Conservation (phyloP, 2,888 invertebrate species). For the Branchipolynoe longqiensis region DNA sequence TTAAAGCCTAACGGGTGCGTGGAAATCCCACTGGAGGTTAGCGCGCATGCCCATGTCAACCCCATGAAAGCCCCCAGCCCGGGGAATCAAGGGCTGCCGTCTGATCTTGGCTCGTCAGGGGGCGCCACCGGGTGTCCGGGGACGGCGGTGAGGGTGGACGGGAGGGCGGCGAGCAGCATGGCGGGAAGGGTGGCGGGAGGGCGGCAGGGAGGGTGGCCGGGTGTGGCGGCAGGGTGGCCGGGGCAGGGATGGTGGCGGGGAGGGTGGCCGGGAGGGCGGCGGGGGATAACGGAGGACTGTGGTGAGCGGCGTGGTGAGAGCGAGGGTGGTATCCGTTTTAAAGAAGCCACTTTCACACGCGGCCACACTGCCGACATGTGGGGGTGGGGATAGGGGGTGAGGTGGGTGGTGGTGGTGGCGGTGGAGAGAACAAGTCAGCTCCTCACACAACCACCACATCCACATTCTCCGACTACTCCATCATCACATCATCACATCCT, state of each 20-base stretch:
- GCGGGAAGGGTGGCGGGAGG: too few species aligned
- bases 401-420: background rate
- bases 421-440: background rate
- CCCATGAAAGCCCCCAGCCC: background rate
- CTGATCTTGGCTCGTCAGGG: background rate
- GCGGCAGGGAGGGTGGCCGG: too few species aligned
- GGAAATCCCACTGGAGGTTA: background rate
- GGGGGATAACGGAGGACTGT: too few species aligned
- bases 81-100: background rate
- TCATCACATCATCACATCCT: background rate
- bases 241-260: too few species aligned
- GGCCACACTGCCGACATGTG: background rate
- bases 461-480: background rate
- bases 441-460: background rate
- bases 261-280: background rate
- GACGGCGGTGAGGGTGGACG: too few species aligned
- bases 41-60: slow-evolving; percentile 22
- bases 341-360: slow-evolving; percentile 45
- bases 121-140: too few species aligned
- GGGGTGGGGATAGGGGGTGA: background rate
- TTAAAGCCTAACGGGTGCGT: background rate
- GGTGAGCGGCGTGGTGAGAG: too few species aligned
- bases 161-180: too few species aligned
- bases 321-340: too few species aligned
- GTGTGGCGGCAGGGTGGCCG: too few species aligned